These are phyloP conservation scores for Poicephalus gulielmi DNA, from an alignment of 2,113 vertebrate species.

Conservation along the genomic window DNA sequence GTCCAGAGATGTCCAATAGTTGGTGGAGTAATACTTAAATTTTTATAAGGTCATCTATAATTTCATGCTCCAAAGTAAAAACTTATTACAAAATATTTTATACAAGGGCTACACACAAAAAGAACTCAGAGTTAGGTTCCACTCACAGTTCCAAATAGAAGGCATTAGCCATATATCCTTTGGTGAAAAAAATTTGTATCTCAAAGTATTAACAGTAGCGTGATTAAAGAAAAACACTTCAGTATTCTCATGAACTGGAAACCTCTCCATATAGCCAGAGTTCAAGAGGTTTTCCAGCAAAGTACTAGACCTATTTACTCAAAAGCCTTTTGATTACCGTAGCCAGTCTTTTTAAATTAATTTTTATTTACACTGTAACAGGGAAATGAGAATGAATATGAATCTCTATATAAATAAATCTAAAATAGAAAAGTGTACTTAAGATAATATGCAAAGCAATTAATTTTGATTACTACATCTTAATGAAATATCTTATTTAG, in stretches of 20 bases:
- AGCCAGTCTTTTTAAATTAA: neutral
- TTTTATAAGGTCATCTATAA: neutral
- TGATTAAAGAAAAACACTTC: neutral
- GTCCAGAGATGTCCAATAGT: neutral
- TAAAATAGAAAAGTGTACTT: neutral
- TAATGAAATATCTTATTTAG: neutral
- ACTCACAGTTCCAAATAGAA: neutral
- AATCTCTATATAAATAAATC: neutral
- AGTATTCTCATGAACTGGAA: neutral
- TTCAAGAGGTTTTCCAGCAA: neutral
- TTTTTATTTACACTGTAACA: neutral
- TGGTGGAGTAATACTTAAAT: neutral
- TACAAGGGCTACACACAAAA: neutral
- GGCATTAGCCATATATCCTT: neutral
- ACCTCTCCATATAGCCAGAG: neutral
- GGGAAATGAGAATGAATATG: neutral
- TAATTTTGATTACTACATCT: neutral
- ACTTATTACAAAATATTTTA: neutral
- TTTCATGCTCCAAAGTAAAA: neutral
- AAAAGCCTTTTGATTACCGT: neutral
- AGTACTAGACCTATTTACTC: neutral
- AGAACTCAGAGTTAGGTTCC: neutral
- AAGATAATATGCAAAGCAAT: neutral
- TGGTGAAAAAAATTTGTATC: neutral
- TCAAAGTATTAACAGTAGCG: neutral